Conservation (phyloP, 1,140 invertebrate genomes). For the Drosophila ananassae region DNA sequence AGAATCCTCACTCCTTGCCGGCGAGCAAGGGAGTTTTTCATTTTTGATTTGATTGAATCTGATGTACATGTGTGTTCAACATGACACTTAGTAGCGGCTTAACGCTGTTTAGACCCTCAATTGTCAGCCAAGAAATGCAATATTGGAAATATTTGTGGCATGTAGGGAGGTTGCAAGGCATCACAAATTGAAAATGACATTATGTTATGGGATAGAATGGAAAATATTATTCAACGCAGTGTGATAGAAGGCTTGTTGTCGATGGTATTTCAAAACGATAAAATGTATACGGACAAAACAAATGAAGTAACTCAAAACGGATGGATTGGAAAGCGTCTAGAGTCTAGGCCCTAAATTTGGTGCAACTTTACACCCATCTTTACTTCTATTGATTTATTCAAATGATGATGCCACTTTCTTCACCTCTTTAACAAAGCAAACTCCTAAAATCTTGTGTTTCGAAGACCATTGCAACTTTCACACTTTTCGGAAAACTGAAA, state of each 20-base stretch:
- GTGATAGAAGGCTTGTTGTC: background rate
- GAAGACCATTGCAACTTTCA: conserved; percentile 63
- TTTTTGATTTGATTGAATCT: conserved; percentile 79
- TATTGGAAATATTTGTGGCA: conserved; percentile 30
- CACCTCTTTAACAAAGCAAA: conserved; percentile 19
- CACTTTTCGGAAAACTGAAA: conserved; percentile 36
- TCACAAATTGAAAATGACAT: conserved; percentile 44
- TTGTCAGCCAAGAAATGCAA: conserved; percentile 43
- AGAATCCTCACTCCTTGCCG: background rate
- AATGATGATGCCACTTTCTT: conserved; percentile 36
- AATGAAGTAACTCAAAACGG: background rate
- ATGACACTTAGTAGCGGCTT: conserved; percentile 78
- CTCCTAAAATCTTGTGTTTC: background rate
- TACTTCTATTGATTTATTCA: conserved; percentile 4
- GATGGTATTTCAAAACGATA: background rate
- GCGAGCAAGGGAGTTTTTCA: conserved; percentile 25
- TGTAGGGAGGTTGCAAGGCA: background rate
- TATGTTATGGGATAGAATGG: conserved; percentile 9
- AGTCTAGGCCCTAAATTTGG: background rate
- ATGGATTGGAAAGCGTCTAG: background rate
- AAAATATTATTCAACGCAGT: conserved; percentile 10
- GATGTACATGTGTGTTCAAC: conserved; percentile 76
- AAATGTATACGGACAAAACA: no score
- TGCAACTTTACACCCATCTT: background rate
- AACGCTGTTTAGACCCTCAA: conserved; percentile 64